Conservation (phyloP, 2,797 vertebrate species). For the Molothrus aeneus region DNA sequence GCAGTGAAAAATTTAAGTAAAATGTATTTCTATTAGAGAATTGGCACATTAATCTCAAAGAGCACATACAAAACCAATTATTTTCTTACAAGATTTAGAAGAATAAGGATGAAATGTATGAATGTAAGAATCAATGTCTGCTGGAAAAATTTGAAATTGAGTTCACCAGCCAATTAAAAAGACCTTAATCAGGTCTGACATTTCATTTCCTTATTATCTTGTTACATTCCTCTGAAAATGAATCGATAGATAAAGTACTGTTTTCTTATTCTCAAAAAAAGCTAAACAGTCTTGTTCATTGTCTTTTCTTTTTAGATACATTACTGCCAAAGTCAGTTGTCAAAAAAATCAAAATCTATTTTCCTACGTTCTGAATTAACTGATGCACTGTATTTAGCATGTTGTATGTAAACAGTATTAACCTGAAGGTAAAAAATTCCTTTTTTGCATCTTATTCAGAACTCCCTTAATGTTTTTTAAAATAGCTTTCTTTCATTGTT, state of each 20-base stretch:
- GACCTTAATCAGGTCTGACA: conserved; percentile 71
- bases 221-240: conserved; percentile 58
- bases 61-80: conserved; percentile 41
- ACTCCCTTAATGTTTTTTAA: neutral
- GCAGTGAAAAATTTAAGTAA: conserved; percentile 40
- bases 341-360: neutral
- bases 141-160: conserved; percentile 68
- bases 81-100: conserved; percentile 56
- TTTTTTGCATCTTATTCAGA: neutral
- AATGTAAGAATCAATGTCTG: conserved; percentile 42
- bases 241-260: conserved; percentile 54
- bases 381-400: neutral
- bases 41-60: conserved; percentile 34
- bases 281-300: conserved; percentile 14
- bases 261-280: conserved; percentile 68
- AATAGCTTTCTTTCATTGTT: neutral
- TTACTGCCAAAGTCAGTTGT: conserved; percentile 1
- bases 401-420: neutral
- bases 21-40: conserved; percentile 59
- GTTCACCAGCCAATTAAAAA: conserved; percentile 68
- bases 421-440: neutral
- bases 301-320: neutral
- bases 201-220: conserved; percentile 74
- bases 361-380: neutral
- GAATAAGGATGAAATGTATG: conserved; percentile 44